Percentiles rank a stretch among this genome's conserved stretches.
These are phyloP conservation scores for Hydrophis major DNA, from an alignment of 2,797 vertebrate genomes.

Conservation along the genomic window DNA sequence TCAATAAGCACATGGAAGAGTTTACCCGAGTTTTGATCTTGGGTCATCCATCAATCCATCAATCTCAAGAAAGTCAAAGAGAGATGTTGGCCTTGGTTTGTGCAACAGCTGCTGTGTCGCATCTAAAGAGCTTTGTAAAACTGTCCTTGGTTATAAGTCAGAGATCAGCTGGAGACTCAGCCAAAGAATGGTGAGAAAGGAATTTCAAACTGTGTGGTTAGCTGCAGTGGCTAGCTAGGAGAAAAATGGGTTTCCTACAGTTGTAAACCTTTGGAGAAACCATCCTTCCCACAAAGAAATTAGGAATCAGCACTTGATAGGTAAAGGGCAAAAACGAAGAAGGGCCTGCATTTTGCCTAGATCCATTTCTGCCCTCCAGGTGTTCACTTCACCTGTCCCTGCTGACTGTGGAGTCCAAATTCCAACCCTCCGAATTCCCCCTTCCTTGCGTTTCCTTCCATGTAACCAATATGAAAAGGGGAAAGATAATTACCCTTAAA, in stretches of 20 bases:
- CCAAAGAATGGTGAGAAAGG: background rate
- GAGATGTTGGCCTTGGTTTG: background rate
- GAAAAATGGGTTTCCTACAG: background rate
- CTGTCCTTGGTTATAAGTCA: background rate
- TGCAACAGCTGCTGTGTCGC: background rate
- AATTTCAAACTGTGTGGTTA: background rate
- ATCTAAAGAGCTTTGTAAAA: background rate
- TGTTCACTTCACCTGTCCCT: background rate
- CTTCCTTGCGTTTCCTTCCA: constrained; percentile 42
- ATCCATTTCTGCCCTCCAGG: background rate
- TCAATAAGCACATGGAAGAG: background rate
- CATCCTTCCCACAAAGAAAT: background rate
- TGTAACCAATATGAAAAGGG: constrained; percentile 66
- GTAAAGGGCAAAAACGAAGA: background rate
- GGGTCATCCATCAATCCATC: background rate
- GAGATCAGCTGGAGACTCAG: background rate
- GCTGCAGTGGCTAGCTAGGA: background rate
- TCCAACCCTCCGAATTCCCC: background rate
- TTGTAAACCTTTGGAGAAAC: background rate
- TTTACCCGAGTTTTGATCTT: background rate
- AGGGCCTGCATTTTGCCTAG: background rate
- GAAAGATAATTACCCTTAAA: constrained; percentile 72
- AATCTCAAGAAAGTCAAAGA: background rate
- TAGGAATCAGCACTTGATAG: background rate
- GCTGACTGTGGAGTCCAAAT: background rate